phyloP scores from a whole-genome alignment of 1,140 invertebrate genomes.

The Drosophila ogumai region DNA sequence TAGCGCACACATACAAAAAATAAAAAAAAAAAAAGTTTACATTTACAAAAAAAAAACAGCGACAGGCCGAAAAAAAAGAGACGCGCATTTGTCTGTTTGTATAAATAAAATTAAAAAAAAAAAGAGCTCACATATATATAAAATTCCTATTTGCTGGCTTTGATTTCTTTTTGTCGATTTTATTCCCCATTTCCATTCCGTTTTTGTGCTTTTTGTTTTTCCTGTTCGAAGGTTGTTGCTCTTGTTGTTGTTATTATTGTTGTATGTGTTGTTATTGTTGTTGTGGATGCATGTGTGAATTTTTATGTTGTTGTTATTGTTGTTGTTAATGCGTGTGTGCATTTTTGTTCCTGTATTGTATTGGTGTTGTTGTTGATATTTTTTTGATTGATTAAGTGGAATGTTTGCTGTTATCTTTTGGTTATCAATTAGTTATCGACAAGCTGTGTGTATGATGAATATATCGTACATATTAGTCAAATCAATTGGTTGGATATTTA shows the following conservation, averaged over 20 bases:
- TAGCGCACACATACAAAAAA: slow-evolving; percentile 31
- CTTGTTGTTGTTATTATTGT: slow-evolving; percentile 26
- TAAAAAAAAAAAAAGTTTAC: neutral
- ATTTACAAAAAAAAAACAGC: slow-evolving; percentile 9
- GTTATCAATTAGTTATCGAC: slow-evolving; percentile 36
- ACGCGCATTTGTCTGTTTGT: slow-evolving; percentile 26
- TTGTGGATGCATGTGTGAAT: too few relatives aligned
- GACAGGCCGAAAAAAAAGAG: slow-evolving; percentile 9
- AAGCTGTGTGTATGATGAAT: slow-evolving; percentile 11
- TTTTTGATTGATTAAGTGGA: slow-evolving; percentile 44
- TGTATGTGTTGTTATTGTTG: slow-evolving; percentile 21
- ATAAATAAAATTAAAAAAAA: slow-evolving; percentile 15
- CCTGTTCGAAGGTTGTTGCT: slow-evolving; percentile 18
- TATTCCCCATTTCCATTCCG: slow-evolving; percentile 2
- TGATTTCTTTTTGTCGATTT: slow-evolving; percentile 60
- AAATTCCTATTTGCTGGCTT: slow-evolving; percentile 46
- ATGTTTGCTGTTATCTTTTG: slow-evolving; percentile 36
- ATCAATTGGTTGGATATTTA: neutral
- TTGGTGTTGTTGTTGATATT: slow-evolving; percentile 16
- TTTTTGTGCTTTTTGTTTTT: slow-evolving; percentile 29
- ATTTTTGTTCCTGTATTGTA: slow-evolving; percentile 42
- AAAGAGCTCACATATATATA: neutral
- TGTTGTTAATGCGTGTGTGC: slow-evolving; percentile 39
- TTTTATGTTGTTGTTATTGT: neutral
- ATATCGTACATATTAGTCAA: slow-evolving; percentile 16